Base-by-base conservation (phyloP, 1,140 invertebrate species). In the Melipona quadrifasciata region DNA sequence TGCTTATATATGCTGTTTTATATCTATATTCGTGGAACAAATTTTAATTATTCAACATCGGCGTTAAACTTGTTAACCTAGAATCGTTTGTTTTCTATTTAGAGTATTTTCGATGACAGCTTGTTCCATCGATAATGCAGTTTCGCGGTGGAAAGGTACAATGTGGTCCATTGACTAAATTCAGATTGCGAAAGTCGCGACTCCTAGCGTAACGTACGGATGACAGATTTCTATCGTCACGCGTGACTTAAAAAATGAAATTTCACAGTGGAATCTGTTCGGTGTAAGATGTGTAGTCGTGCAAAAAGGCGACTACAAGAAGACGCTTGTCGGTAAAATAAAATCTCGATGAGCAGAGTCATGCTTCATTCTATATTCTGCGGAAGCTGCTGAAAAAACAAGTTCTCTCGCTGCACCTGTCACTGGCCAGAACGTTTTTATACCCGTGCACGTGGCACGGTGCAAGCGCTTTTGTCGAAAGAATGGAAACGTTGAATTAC, bases 331-430 rank as follows among this genome's bases (percentile, higher is more conserved):
- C 14, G 68, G 8, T 47, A 31, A 19, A 34, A 27, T 79, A 71
- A 61, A 79, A 79, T 0, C 8, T 21, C 39, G 12, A n/a, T 1
- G 34, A 82, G 47, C n/a, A 53, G 1, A 57, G 10, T 16, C 34
- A 34, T 27, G 34, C 53, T 39, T 53, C 47, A 39, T 64, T 70
- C 57, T 21, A 71, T 27, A 71, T 77, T 78, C 65, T 47, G 51
- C 24, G 27, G 55, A 17, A 55, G 27, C n/a, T 39, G 58, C 31
- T 83, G 61, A 51, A 72, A 79, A 71, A 84, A 72, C 76, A 53
- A 79, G 76, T 84, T 84, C 8, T 53, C 47, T 47, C 12, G 47
- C 12, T 21, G 67, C 82, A 84, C 82, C 76, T 84, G 82, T 84
- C 82, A 79, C 67, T 57, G 27, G 24, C 31, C 11, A 27, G 17